These are phyloP conservation scores for Neodiprion lecontei DNA, from an alignment of 1,140 invertebrate genomes.

Conservation along the genomic window DNA sequence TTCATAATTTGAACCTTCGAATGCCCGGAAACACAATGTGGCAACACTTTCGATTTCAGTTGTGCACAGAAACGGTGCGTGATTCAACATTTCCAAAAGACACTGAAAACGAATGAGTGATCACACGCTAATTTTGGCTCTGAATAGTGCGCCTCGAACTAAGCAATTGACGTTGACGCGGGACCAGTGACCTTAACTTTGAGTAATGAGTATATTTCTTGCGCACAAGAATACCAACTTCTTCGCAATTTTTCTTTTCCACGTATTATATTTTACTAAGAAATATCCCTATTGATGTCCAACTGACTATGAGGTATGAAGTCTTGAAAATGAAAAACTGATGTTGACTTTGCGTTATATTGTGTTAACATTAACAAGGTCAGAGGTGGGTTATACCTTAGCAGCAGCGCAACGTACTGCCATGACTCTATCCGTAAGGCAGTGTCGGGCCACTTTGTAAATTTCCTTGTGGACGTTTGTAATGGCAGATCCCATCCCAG, in stretches of 20 bases:
- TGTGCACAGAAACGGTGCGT: conserved; percentile 87
- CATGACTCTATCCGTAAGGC: conserved; percentile 89
- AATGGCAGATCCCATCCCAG: conserved; percentile 88
- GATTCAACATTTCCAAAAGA: conserved; percentile 87
- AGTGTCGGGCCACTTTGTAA: conserved; percentile 86
- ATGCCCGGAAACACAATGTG: conserved; percentile 87
- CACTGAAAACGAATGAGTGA: conserved; percentile 66
- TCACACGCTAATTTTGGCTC: not conserved
- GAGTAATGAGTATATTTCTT: too few relatives aligned
- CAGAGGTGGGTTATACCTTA: conserved; percentile 62
- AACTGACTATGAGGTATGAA: too few relatives aligned
- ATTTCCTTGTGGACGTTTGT: conserved; percentile 90
- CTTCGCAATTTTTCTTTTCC: conserved; percentile 9
- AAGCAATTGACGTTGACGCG: too few relatives aligned
- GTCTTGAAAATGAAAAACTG: too few relatives aligned
- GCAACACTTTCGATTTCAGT: conserved; percentile 89
- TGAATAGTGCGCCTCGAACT: too few relatives aligned
- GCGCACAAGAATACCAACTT: not conserved
- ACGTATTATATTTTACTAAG: conserved; percentile 10
- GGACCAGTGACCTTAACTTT: too few relatives aligned
- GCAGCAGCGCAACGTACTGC: conserved; percentile 87
- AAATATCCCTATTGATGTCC: too few relatives aligned
- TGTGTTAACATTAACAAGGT: too few relatives aligned
- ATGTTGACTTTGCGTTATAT: too few relatives aligned
- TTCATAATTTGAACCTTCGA: conserved; percentile 95